These are phyloP conservation scores for Torymus aiolomorphi DNA, from an alignment of 2,888 invertebrate genomes.

Conservation along the genomic window DNA sequence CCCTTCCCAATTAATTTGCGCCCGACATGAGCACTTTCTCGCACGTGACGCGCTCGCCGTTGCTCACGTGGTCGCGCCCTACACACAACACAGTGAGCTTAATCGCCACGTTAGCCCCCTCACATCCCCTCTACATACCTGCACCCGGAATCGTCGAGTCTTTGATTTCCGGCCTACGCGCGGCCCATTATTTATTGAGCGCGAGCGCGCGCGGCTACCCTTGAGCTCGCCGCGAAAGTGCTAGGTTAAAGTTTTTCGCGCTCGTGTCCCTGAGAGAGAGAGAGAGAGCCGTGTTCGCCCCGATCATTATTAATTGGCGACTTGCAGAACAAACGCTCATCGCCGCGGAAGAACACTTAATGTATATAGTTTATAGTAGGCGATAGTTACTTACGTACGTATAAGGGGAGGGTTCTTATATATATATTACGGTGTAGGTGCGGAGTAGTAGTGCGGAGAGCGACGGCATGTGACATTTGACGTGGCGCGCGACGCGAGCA, in stretches of 20 bases:
- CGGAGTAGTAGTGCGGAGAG: too few relatives aligned
- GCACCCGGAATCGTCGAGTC: not conserved
- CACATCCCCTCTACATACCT: too few relatives aligned
- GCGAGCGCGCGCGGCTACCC: too few relatives aligned
- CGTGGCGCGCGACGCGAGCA: slow-evolving; percentile 6
- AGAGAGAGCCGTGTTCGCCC: not conserved
- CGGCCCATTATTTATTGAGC: slow-evolving; percentile 20
- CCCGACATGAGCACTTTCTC: too few relatives aligned
- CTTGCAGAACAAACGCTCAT: not conserved
- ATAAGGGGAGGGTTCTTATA: not conserved
- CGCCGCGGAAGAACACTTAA: too few relatives aligned
- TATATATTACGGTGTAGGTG: too few relatives aligned
- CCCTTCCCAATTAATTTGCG: too few relatives aligned
- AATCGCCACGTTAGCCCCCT: too few relatives aligned
- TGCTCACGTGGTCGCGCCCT: too few relatives aligned
- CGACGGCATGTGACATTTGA: slow-evolving; percentile 20
- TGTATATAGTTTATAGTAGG: too few relatives aligned
- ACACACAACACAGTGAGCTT: too few relatives aligned
- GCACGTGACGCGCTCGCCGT: too few relatives aligned
- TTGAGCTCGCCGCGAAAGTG: slow-evolving; percentile 5
- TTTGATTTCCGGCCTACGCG: slow-evolving; percentile 1
- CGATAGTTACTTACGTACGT: not conserved
- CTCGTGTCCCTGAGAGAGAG: not conserved
- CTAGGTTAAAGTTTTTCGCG: slow-evolving; percentile 21
- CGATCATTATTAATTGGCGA: slow-evolving; percentile 25